Conservation (phyloP, 2,113 vertebrate genomes). For the Pygoscelis adeliae region DNA sequence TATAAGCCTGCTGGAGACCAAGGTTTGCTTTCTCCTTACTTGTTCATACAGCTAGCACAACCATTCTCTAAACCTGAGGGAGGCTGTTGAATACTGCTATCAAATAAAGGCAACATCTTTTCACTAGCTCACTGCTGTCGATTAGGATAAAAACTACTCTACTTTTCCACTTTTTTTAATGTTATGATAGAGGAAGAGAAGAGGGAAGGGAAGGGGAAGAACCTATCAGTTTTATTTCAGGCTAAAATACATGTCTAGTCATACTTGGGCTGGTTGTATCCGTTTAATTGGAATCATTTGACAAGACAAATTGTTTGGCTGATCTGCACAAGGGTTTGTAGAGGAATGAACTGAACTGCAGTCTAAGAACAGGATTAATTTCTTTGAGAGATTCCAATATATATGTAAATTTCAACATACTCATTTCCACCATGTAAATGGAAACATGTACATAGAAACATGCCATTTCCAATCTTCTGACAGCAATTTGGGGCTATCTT, state of each 20-base stretch:
- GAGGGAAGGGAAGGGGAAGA: not conserved
- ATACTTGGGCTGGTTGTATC: not conserved
- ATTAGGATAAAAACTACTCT: not conserved
- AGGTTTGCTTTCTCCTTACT: not conserved
- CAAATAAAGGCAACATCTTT: not conserved
- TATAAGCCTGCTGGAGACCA: not conserved
- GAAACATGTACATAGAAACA: not conserved
- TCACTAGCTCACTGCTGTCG: not conserved
- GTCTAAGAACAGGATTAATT: not conserved
- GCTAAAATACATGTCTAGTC: not conserved
- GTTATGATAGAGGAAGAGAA: not conserved
- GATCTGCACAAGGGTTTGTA: not conserved
- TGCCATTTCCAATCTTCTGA: not conserved
- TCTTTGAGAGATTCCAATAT: constrained; percentile 28
- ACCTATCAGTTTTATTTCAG: not conserved
- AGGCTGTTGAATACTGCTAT: not conserved
- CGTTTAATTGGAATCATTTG: constrained; percentile 1
- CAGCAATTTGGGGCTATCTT: not conserved
- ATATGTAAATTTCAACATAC: constrained; percentile 22
- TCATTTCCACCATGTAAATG: not conserved
- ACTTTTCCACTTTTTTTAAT: not conserved
- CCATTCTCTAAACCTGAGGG: not conserved
- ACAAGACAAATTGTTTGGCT: constrained; percentile 34
- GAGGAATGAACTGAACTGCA: not conserved
- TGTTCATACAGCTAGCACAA: not conserved